phyloP scores from a whole-genome alignment of 2,113 vertebrate genomes.

The Strix aluco region DNA sequence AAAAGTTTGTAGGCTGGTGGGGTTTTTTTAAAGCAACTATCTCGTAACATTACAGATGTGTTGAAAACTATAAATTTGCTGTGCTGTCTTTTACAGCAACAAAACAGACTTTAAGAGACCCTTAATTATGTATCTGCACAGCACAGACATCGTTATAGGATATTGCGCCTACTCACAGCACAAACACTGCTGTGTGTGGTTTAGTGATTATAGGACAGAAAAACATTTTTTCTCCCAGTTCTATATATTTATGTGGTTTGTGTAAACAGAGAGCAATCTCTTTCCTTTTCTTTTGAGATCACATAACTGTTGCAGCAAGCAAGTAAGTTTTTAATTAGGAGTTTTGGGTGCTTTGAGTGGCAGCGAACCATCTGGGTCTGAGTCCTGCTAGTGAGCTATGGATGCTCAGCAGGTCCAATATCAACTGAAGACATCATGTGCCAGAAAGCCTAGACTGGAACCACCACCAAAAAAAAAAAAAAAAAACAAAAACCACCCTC shows the following conservation, averaged over 20 bases:
- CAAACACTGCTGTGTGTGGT: neutral
- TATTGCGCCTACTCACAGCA: neutral
- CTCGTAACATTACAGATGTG: neutral
- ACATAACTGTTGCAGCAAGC: neutral
- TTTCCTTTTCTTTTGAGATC: neutral
- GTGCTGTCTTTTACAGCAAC: neutral
- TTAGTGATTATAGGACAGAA: neutral
- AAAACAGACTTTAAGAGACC: constrained; percentile 13
- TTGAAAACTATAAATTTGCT: neutral
- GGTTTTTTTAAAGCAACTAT: neutral
- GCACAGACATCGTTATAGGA: neutral
- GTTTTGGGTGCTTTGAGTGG: neutral
- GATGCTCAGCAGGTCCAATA: neutral
- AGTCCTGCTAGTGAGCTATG: neutral
- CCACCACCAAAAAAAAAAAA: neutral
- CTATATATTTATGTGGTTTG: neutral
- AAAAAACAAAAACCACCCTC: too few relatives aligned
- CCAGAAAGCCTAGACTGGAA: neutral
- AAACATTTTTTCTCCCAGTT: neutral
- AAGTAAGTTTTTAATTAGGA: neutral
- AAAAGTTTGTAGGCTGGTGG: neutral
- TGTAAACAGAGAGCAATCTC: neutral
- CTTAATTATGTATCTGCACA: constrained; percentile 27
- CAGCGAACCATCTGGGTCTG: neutral
- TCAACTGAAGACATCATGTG: neutral